Base-by-base conservation (phyloP, 2,888 invertebrate genomes). In the Dryocosmus kuriphilus region DNA sequence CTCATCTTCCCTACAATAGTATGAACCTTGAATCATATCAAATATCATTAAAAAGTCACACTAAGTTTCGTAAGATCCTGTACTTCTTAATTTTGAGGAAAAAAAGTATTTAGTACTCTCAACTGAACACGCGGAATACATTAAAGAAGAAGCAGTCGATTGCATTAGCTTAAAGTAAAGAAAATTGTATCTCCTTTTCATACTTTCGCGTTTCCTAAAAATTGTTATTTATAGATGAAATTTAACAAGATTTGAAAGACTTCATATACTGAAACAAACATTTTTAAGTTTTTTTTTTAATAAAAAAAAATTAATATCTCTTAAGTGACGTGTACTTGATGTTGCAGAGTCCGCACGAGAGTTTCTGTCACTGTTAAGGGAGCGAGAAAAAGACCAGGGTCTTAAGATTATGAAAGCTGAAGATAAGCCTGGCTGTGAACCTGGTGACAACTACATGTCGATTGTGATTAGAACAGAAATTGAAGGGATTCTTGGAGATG, bases 361-460 rank as follows among this genome's bases (percentile, higher is more conserved):
- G 35, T 81, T 82, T 63, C 76, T 85, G 46, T 83, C 83, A 16
- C 46, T 86, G 24, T 38, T 88, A 27, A 81, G 84, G 32, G 76
- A 80, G 11, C 82, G 74, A 65, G 88, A 88, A 71, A 80, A 86
- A 5, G 87, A 88, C 61, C 41, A 82, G 16, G 78, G 76, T 4
- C 82, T 88, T 0, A 60, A 24, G 8, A 75, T 88, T 51, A 67
- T 73, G 27, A 65, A 86, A 46, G 86, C 81, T 1, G 63, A 79
- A 27, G 86, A 88, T 71, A 83, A 86, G 46, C 83, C 83, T 57
- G 88, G 85, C 1, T 80, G 80, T 9, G 85, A 86, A 61, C 38
- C 81, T 16, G 88, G 88, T 14, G 87, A 88, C 46, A 88, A 88
- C 75, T 88, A 86, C 77, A 83, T 88, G 84, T 86, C 87, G 0